A percentile compares a stretch with the other conserved stretches of the same genome.
These are phyloP conservation scores for Hoplodrina blanda DNA, from an alignment of 2,888 invertebrate species.

Conservation along the genomic window DNA sequence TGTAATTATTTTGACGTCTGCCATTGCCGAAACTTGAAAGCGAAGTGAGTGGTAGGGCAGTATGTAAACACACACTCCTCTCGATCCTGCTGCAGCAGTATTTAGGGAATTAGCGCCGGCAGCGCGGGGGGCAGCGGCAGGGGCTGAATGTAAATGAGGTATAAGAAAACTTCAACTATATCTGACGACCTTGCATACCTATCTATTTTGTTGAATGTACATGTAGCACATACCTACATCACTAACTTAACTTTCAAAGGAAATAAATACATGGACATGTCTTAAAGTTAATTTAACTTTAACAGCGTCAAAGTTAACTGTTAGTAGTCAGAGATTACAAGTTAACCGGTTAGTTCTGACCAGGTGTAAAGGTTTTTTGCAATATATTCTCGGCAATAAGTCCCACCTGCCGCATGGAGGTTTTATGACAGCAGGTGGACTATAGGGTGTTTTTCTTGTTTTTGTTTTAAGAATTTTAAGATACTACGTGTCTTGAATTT, in stretches of 20 bases:
- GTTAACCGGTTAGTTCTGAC: constrained; percentile 45
- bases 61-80: too few species aligned
- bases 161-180: too few species aligned
- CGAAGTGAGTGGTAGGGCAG: too few species aligned
- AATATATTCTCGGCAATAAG: constrained; percentile 8
- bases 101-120: too few species aligned
- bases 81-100: too few species aligned
- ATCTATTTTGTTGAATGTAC: neutral
- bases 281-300: constrained; percentile 39
- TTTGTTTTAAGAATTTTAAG: constrained; percentile 24
- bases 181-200: too few species aligned
- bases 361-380: constrained; percentile 55
- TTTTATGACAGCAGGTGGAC: constrained; percentile 46
- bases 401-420: constrained; percentile 32
- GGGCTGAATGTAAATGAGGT: too few species aligned
- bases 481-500: neutral
- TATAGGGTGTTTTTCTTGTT: constrained; percentile 6
- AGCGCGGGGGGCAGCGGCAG: too few species aligned
- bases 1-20: too few species aligned
- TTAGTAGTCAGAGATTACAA: constrained; percentile 35
- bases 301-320: constrained; percentile 51
- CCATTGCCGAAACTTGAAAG: too few species aligned
- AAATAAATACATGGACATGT: constrained; percentile 11
- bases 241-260: neutral
- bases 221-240: neutral